Base-by-base conservation (phyloP, 2,888 invertebrate species). In the Epinotia bilunana region DNA sequence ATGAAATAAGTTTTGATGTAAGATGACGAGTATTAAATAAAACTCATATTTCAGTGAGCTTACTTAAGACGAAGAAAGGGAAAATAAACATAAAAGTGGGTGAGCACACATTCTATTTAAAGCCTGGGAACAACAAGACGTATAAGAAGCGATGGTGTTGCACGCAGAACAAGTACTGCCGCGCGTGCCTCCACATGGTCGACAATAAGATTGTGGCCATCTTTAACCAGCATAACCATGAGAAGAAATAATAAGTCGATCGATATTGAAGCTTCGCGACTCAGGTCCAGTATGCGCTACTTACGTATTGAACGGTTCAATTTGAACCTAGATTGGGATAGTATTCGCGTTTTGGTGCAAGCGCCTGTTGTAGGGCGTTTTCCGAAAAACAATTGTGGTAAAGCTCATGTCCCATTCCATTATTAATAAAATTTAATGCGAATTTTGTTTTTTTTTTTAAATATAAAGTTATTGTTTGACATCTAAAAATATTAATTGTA, bases 121-220 rank as follows among this genome's bases (percentile, higher is more conserved):
- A 90, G 68, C 86, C 87, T 0, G 89, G 89, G 0, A 88, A 86
- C 67, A 78, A 81, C 55, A 87, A 82, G 53, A 79, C 81, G 0
- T 77, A 79, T 3, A 88, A 84, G 72, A 83, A 84, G 43, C 78
- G 91, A 39, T 90, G 90, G 90, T 81, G 87, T 58, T 91, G 90
- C 60, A 88, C 90, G 0, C 88, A 89, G 74, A 91, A 91, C 73
- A 90, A 86, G 67, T 90, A 91, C 69, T 91, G 91, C 72, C 86
- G 79, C 64, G 91, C 91, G 0, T 86, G 87, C 28, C 79, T 91
- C 12, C 87, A 90, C 23, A 83, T 88, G 0, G 85, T 87, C 0
- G 84, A 91, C 64, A 86, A 91, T 70, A 87, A 87, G 78, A 91
- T 91, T 62, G 83, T 91, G 28, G 89, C 89, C 6, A 87, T 90